phyloP scores from a whole-genome alignment of 1,140 invertebrate genomes.

The Cydia splendana region DNA sequence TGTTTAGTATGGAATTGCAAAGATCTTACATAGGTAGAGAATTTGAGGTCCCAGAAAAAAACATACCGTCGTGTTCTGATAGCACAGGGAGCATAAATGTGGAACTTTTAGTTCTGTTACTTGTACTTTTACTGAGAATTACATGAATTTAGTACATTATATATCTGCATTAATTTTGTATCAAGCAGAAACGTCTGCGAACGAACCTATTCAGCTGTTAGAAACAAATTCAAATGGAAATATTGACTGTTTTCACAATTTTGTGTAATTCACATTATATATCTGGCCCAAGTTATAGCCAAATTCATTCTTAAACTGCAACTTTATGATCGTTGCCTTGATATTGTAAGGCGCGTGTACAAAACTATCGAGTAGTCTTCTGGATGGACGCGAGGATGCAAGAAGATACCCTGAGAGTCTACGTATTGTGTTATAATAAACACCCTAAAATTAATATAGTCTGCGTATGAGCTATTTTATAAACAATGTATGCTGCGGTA shows the following conservation, averaged over 20 bases:
- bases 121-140: neutral
- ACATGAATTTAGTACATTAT: neutral
- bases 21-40: neutral
- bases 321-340: slow-evolving; percentile 3
- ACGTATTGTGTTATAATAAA: slow-evolving; percentile 3
- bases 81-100: neutral
- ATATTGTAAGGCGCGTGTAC: neutral
- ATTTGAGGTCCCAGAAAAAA: slow-evolving; percentile 12
- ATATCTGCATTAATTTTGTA: neutral
- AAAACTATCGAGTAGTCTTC: neutral
- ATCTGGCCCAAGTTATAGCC: neutral
- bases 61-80: neutral
- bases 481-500: slow-evolving; percentile 18
- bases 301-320: neutral
- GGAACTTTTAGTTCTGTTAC: neutral
- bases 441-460: slow-evolving; percentile 19
- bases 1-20: neutral
- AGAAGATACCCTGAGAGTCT: neutral
- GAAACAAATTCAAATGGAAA: too few relatives aligned
- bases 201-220: too few relatives aligned
- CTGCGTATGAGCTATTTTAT: slow-evolving; percentile 24
- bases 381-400: neutral
- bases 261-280: too few relatives aligned
- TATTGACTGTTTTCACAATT: too few relatives aligned
- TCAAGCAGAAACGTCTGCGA: too few relatives aligned